Percentiles rank a stretch among this genome's conserved stretches.
Evolutionary conservation across 1,140 invertebrate genomes (phyloP).

Genomic region (Goniozus legneri): DNA sequence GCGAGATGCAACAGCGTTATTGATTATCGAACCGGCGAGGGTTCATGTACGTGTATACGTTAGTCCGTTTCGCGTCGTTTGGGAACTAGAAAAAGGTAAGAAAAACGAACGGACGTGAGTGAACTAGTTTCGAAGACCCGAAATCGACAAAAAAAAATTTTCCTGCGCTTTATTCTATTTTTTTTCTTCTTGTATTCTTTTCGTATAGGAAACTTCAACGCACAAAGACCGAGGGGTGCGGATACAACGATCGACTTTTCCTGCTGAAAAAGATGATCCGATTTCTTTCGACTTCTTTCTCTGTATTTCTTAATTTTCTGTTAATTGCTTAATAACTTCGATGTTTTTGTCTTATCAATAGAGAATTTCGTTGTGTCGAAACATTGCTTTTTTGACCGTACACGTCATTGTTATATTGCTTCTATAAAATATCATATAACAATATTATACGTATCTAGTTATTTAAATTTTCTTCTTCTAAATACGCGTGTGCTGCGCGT

Average conservation of each 20-base stretch:
- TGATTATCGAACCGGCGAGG: too few relatives aligned
- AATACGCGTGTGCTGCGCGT: constrained; percentile 7
- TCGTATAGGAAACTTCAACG: not conserved
- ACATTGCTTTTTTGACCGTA: constrained; percentile 54
- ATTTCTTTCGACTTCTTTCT: constrained; percentile 1
- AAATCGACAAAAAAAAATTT: too few relatives aligned
- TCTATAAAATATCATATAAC: constrained; percentile 48
- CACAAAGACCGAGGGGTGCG: constrained; percentile 14
- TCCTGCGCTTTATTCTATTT: not conserved
- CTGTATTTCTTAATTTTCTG: too few relatives aligned
- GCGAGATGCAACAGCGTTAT: too few relatives aligned
- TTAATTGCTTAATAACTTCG: constrained; percentile 42
- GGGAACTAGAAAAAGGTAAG: too few relatives aligned
- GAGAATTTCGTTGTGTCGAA: constrained; percentile 56
- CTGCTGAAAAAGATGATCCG: not conserved
- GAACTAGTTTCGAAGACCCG: too few relatives aligned
- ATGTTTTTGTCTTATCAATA: constrained; percentile 44
- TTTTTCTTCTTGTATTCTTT: not conserved
- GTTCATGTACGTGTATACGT: too few relatives aligned
- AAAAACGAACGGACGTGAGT: too few relatives aligned
- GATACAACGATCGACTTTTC: constrained; percentile 14
- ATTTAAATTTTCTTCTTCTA: constrained; percentile 21
- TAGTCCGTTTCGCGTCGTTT: too few relatives aligned
- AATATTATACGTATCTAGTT: constrained; percentile 38
- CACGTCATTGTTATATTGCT: constrained; percentile 42